These are phyloP conservation scores for Hippocampus mohnikei DNA, from an alignment of 2,113 vertebrate species.

Conservation along the genomic window DNA sequence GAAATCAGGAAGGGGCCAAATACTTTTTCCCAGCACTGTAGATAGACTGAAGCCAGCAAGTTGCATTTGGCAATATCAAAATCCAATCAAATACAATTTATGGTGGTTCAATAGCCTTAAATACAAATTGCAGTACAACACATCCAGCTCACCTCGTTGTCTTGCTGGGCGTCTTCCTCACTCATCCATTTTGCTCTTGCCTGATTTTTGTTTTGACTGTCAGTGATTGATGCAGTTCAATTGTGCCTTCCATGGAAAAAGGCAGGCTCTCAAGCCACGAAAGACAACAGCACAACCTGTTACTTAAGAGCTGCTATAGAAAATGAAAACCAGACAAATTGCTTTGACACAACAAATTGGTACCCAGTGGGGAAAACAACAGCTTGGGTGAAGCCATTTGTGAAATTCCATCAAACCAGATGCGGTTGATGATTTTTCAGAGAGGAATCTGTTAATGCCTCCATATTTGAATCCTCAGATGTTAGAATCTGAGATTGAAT, in stretches of 20 bases:
- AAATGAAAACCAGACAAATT: slow-evolving; percentile 42
- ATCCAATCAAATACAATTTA: slow-evolving; percentile 16
- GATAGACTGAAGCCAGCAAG: no score
- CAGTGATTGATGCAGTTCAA: slow-evolving; percentile 53
- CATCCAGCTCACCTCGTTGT: slow-evolving; percentile 37
- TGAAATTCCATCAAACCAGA: slow-evolving; percentile 23
- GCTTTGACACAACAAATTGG: slow-evolving; percentile 23
- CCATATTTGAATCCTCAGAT: slow-evolving; percentile 44
- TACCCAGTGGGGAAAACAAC: slow-evolving; percentile 13
- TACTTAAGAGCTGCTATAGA: slow-evolving; percentile 27
- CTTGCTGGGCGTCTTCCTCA: slow-evolving; percentile 3
- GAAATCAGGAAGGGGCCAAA: no score
- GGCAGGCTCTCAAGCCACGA: slow-evolving; percentile 25
- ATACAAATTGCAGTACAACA: slow-evolving; percentile 5
- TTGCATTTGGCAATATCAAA: slow-evolving; percentile 8
- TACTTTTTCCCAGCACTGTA: not conserved
- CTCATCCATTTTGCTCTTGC: slow-evolving; percentile 16
- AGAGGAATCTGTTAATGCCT: slow-evolving; percentile 24
- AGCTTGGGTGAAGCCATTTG: slow-evolving; percentile 28
- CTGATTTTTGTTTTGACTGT: slow-evolving; percentile 36
- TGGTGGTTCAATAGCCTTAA: slow-evolving; percentile 18
- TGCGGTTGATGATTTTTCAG: not conserved
- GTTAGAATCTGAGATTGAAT: slow-evolving; percentile 53
- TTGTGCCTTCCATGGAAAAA: slow-evolving; percentile 22
- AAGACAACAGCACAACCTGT: slow-evolving; percentile 20